Evolutionary conservation across 2,113 vertebrate genomes (phyloP).

Genomic region (Pogonocichla stellata): DNA sequence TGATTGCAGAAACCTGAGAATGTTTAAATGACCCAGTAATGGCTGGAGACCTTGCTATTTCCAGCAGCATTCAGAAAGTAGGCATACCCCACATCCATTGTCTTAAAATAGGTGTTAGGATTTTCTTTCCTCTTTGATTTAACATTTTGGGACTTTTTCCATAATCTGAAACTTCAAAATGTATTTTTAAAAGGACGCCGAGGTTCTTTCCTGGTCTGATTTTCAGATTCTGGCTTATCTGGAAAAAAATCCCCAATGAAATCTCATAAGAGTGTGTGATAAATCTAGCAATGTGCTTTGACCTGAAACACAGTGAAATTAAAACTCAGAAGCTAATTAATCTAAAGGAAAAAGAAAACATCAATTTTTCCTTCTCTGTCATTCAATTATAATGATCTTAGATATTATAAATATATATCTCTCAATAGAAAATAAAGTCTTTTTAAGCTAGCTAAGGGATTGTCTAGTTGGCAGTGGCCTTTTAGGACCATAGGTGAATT

Average conservation of each 20-base stretch:
- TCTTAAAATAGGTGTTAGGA: neutral
- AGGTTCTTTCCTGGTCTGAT: neutral
- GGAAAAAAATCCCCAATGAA: rapidly evolving
- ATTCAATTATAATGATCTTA: neutral
- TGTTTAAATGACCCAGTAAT: neutral
- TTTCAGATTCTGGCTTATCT: neutral
- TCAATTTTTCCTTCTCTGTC: neutral
- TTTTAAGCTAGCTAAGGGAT: neutral
- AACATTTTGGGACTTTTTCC: neutral
- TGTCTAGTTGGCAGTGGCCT: neutral
- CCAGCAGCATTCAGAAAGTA: neutral
- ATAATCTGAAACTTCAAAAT: neutral
- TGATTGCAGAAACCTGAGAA: neutral
- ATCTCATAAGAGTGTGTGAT: neutral
- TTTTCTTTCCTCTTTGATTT: neutral
- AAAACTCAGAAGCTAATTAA: neutral
- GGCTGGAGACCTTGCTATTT: neutral
- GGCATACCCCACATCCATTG: neutral
- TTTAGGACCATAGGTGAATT: neutral
- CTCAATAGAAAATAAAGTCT: neutral
- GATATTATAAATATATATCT: neutral
- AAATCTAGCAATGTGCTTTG: neutral
- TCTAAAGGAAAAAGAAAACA: neutral
- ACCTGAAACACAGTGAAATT: neutral
- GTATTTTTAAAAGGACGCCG: neutral